phyloP scores from a whole-genome alignment of 1,140 invertebrate genomes.

The Conopomorpha cramerella region DNA sequence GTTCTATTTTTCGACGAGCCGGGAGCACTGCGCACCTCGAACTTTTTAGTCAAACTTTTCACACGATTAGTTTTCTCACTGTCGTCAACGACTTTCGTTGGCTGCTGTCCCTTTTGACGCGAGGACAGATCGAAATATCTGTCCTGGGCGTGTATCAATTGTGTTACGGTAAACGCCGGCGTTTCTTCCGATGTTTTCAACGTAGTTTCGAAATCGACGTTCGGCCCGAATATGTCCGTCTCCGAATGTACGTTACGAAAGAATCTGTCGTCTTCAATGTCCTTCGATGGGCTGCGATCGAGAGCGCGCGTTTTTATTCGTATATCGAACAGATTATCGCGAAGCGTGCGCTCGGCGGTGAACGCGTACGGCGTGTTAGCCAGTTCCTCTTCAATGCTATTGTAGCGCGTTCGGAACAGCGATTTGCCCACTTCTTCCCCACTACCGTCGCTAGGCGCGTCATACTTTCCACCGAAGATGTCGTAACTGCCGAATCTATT shows the following conservation, averaged over 20 bases:
- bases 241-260: slow-evolving; percentile 18
- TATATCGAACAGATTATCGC: slow-evolving; percentile 22
- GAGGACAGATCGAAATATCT: slow-evolving; percentile 41
- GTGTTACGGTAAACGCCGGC: slow-evolving; percentile 37
- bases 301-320: slow-evolving; percentile 24
- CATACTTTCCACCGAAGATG: slow-evolving; percentile 40
- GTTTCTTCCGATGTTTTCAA: slow-evolving; percentile 9
- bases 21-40: slow-evolving; percentile 4
- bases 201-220: slow-evolving; percentile 18
- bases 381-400: slow-evolving; percentile 52
- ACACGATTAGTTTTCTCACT: slow-evolving; percentile 3
- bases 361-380: slow-evolving; percentile 59
- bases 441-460: slow-evolving; percentile 11
- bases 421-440: slow-evolving; percentile 23
- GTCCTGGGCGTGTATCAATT: slow-evolving; percentile 48
- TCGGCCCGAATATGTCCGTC: slow-evolving; percentile 28
- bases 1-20: background rate
- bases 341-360: slow-evolving; percentile 25
- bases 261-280: slow-evolving; percentile 33
- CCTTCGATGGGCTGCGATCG: slow-evolving; percentile 23
- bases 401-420: slow-evolving; percentile 51
- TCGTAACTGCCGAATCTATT: slow-evolving; percentile 40
- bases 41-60: slow-evolving; percentile 1
- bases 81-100: background rate
- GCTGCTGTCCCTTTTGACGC: slow-evolving; percentile 8